Percentiles rank a stretch among this genome's conserved stretches.
These are phyloP conservation scores for Caenorhabditis auriculariae DNA, from an alignment of 2,888 invertebrate genomes.

Conservation along the genomic window DNA sequence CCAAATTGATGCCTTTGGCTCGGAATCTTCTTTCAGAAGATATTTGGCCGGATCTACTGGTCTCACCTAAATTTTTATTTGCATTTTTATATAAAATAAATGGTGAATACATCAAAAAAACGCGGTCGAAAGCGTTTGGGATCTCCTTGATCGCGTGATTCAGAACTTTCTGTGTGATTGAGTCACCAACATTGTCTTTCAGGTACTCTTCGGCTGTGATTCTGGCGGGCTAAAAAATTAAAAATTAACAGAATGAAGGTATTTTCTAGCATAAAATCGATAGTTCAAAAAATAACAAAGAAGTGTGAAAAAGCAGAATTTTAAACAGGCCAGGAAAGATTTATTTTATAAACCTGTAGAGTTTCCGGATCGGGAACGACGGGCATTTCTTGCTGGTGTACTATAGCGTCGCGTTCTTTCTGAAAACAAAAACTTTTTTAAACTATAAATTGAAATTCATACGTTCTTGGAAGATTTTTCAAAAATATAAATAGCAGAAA, in stretches of 20 bases:
- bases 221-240: constrained; percentile 10
- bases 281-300: neutral
- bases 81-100: too few relatives aligned
- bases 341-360: too few relatives aligned
- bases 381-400: constrained; percentile 46
- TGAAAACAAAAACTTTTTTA: constrained; percentile 4
- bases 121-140: constrained; percentile 36
- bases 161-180: constrained; percentile 12
- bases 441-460: constrained; percentile 1
- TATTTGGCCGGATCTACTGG: constrained; percentile 34
- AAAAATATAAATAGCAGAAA: constrained; percentile 1
- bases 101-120: too few relatives aligned
- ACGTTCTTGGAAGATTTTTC: too few relatives aligned
- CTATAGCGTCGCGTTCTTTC: constrained; percentile 40
- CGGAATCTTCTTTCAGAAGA: constrained; percentile 22
- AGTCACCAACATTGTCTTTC: constrained; percentile 19
- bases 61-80: constrained; percentile 11
- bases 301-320: too few relatives aligned
- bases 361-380: constrained; percentile 42
- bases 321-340: too few relatives aligned
- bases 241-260: too few relatives aligned
- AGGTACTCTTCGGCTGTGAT: constrained; percentile 27
- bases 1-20: constrained; percentile 32
- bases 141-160: constrained; percentile 32
- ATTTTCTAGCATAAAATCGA: neutral